These are phyloP conservation scores for Petrophora chlorosata DNA, from an alignment of 2,888 invertebrate species.

Conservation along the genomic window DNA sequence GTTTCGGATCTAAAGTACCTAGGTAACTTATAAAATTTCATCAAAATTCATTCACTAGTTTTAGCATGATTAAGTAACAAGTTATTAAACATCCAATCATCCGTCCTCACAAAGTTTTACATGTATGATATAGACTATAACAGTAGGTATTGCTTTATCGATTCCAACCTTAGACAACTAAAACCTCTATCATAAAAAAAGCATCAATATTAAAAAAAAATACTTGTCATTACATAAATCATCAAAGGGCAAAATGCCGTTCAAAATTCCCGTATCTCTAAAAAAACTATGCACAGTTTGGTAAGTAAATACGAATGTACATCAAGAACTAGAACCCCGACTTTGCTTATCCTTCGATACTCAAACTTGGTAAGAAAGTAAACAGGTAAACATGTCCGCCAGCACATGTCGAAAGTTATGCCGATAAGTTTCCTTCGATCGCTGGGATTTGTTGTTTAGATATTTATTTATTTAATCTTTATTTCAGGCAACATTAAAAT, in stretches of 20 bases:
- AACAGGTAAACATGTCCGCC: constrained; percentile 31
- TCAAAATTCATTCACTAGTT: too few relatives aligned
- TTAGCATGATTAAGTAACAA: too few relatives aligned
- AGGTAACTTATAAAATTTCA: too few relatives aligned
- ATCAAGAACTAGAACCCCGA: constrained; percentile 11
- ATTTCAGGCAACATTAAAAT: neutral
- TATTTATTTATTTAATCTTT: constrained; percentile 5
- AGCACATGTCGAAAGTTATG: constrained; percentile 26
- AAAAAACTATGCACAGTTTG: constrained; percentile 50
- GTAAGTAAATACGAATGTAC: constrained; percentile 41
- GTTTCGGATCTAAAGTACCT: too few relatives aligned
- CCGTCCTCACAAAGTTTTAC: too few relatives aligned
- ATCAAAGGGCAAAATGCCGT: constrained; percentile 46
- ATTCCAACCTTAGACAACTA: too few relatives aligned
- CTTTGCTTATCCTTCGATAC: constrained; percentile 21
- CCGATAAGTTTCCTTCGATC: constrained; percentile 15
- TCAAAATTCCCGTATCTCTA: constrained; percentile 60
- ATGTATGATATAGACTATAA: too few relatives aligned
- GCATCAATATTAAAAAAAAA: too few relatives aligned
- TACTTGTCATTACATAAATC: too few relatives aligned
- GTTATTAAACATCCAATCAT: too few relatives aligned
- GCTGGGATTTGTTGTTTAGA: constrained; percentile 16
- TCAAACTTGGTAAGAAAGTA: constrained; percentile 23
- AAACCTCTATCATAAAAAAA: too few relatives aligned
- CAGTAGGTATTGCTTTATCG: too few relatives aligned